These are phyloP conservation scores for Drosophila teissieri DNA, from an alignment of 1,140 invertebrate species.

Conservation along the genomic window DNA sequence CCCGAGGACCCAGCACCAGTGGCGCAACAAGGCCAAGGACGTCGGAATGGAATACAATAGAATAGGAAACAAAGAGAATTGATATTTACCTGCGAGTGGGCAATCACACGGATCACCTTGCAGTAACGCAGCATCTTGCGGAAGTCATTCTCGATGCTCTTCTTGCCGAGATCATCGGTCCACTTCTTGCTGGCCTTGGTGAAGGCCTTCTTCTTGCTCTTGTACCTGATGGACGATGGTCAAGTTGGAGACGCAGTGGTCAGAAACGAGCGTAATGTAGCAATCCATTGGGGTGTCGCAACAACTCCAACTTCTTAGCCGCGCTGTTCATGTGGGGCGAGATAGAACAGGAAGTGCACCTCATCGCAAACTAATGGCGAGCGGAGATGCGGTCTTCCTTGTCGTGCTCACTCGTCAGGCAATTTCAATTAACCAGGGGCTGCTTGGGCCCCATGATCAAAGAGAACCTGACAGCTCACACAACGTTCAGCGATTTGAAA, in stretches of 20 bases:
- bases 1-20: constrained; percentile 31
- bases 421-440: constrained; percentile 8
- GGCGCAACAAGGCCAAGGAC: constrained; percentile 78
- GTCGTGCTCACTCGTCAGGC: constrained; percentile 72
- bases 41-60: constrained; percentile 37
- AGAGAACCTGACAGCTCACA: constrained; percentile 71
- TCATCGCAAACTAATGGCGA: constrained; percentile 85
- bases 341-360: constrained; percentile 76
- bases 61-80: background rate
- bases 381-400: constrained; percentile 86
- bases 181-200: constrained; percentile 99
- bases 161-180: constrained; percentile 97
- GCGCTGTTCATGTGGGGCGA: constrained; percentile 56
- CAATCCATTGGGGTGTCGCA: constrained; percentile 35
- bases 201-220: constrained; percentile 99
- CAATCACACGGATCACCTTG: constrained; percentile 97
- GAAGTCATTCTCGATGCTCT: constrained; percentile 98
- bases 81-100: constrained; percentile 95
- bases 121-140: constrained; percentile 99
- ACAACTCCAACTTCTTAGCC: constrained; percentile 51
- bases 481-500: constrained; percentile 84
- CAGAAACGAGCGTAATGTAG: constrained; percentile 30
- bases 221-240: constrained; percentile 91
- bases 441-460: constrained; percentile 8
- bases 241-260: constrained; percentile 41